Evolutionary conservation across 2,888 invertebrate genomes (phyloP).

Genomic region (Pheosia gnoma): DNA sequence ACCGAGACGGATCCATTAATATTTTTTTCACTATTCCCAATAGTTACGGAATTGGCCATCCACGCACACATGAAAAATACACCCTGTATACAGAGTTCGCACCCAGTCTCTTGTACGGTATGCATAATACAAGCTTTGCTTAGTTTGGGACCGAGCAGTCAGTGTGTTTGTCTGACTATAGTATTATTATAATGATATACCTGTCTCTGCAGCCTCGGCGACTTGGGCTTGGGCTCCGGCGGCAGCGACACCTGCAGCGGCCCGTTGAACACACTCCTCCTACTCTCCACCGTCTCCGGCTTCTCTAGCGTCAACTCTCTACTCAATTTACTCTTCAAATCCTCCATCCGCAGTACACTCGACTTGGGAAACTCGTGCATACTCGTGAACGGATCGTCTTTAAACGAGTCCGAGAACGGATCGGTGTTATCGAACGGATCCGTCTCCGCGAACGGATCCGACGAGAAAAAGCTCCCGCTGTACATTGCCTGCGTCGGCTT

Average conservation of each 20-base stretch:
- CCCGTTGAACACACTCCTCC: slow-evolving; percentile 83
- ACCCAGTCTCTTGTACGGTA: no score
- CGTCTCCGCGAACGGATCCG: slow-evolving; percentile 86
- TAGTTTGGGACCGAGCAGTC: no score
- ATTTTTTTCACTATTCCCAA: no score
- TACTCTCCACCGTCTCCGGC: slow-evolving; percentile 47
- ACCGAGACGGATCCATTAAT: no score
- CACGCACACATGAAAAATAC: no score
- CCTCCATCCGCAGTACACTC: slow-evolving; percentile 53
- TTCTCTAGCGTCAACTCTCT: slow-evolving; percentile 48
- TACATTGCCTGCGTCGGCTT: slow-evolving; percentile 57
- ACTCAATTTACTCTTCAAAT: slow-evolving; percentile 53
- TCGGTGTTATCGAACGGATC: slow-evolving; percentile 90
- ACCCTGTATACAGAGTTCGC: no score
- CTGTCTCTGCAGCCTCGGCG: slow-evolving; percentile 74
- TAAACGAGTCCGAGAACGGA: slow-evolving; percentile 86
- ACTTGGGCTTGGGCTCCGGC: slow-evolving; percentile 83
- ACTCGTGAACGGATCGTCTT: slow-evolving; percentile 85
- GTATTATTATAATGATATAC: slow-evolving; percentile 37
- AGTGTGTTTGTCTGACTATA: not conserved
- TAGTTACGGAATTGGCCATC: no score
- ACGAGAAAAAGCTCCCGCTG: slow-evolving; percentile 69
- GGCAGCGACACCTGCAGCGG: slow-evolving; percentile 88
- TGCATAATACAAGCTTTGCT: no score
- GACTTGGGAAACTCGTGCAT: slow-evolving; percentile 71